These are phyloP conservation scores for Aphrocallistes beatrix DNA, from an alignment of 37 sponge, comb jelly and placozoan species.

Conservation along the genomic window DNA sequence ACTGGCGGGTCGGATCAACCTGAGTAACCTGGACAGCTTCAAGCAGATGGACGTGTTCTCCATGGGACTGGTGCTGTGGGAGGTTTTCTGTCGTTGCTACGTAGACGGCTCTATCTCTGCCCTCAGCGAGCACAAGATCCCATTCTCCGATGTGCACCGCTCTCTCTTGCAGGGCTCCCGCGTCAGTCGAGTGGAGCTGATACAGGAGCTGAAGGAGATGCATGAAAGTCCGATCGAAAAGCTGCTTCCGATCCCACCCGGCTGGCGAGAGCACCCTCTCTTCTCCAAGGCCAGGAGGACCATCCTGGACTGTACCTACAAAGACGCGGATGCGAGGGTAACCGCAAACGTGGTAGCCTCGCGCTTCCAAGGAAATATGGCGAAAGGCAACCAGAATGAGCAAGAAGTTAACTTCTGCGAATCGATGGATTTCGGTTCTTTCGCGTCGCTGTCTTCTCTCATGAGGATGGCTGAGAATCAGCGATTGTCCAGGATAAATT, in stretches of 20 bases:
- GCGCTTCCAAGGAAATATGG: not conserved
- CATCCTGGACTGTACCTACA: not conserved
- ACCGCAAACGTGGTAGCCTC: not conserved
- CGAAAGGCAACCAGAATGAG: not conserved
- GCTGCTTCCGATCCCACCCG: not conserved
- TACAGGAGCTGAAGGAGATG: not conserved
- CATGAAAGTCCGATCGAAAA: not conserved
- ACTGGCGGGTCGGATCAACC: slow-evolving; percentile 66
- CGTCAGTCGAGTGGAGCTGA: not conserved
- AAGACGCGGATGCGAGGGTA: not conserved
- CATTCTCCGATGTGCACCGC: not conserved
- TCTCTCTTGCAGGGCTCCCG: not conserved
- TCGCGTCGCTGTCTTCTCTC: not conserved
- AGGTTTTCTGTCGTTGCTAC: slow-evolving; percentile 46
- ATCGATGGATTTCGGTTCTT: not conserved
- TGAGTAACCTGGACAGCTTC: slow-evolving; percentile 63
- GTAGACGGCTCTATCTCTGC: slow-evolving; percentile 15
- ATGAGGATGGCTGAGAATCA: not conserved
- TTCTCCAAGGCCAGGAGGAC: not conserved
- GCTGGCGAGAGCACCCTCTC: not conserved
- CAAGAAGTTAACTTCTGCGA: not conserved
- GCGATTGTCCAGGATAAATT: not conserved
- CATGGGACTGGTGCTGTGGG: slow-evolving; percentile 77
- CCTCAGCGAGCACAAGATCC: not conserved
- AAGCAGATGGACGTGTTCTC: slow-evolving; percentile 88